Evolutionary conservation across 2,113 vertebrate species (phyloP).

Genomic region (Notothenia coriiceps): DNA sequence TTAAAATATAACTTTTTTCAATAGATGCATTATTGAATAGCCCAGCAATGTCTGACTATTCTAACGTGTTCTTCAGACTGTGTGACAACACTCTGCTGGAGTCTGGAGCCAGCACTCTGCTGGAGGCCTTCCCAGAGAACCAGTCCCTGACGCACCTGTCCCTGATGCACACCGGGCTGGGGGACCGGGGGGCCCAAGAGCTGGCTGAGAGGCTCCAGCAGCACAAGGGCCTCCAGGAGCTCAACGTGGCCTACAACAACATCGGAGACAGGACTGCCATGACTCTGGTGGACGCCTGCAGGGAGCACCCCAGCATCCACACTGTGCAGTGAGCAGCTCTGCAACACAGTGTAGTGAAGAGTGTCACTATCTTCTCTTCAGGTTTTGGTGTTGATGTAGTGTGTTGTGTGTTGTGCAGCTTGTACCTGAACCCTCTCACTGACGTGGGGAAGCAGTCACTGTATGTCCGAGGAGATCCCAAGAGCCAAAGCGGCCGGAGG

Average conservation of each 20-base stretch:
- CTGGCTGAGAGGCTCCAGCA: conserved; percentile 84
- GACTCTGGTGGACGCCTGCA: conserved; percentile 88
- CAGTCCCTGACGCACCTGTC: conserved; percentile 87
- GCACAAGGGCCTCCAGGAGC: conserved; percentile 87
- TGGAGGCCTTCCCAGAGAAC: conserved; percentile 88
- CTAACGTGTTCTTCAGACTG: conserved; percentile 79
- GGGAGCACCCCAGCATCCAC: conserved; percentile 81
- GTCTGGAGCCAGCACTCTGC: conserved; percentile 81
- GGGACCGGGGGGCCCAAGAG: conserved; percentile 84
- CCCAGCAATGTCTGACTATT: not conserved
- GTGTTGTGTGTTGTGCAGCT: conserved; percentile 73
- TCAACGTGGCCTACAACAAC: conserved; percentile 95
- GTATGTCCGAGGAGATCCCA: conserved; percentile 73
- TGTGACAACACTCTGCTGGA: conserved; percentile 89
- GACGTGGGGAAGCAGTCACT: conserved; percentile 89
- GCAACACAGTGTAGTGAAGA: not conserved
- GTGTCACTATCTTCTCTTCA: too few relatives aligned
- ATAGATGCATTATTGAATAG: not conserved
- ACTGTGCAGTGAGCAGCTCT: conserved; percentile 54
- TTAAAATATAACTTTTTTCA: too few relatives aligned
- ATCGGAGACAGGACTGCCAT: conserved; percentile 89
- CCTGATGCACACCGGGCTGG: conserved; percentile 91
- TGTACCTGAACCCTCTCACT: conserved; percentile 95
- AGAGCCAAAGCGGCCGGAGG: conserved; percentile 61
- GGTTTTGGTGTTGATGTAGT: not conserved